Evolutionary conservation across 2,113 vertebrate genomes (phyloP), one percentile per base, ranked within the genome.

Genomic region (Cheilinus undulatus): DNA sequence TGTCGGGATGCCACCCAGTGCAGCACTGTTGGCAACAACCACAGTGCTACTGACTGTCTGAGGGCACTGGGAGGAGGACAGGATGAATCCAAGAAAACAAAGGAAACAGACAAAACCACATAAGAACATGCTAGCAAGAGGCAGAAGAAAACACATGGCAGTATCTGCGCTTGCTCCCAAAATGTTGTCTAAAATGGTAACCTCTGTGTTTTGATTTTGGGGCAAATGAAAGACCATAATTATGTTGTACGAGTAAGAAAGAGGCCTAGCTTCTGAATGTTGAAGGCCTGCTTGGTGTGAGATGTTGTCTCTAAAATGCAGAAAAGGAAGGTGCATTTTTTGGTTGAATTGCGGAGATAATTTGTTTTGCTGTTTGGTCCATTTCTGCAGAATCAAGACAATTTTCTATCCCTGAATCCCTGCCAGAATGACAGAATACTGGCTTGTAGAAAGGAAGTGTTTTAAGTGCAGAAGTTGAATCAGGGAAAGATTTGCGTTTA

Each of bases 1-100:
- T 76, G 81, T 63, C 32, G 63, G 48, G 73, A 89, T 91, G 85
- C 89, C 88, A 85, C 85, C 88, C 86, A 88, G 82, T 42, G 76
- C 76, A 76, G 49, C 68, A 71, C 70, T 79, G 83, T 58, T 78
- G 81, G 73, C 82, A 38, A 83, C 71, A 63, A 78, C 78, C 69
- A 28, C 82, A 65, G 54, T 20, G 50, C 76, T 72, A 76, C 85
- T 19, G n/a, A 68, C 73, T 71, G 85, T 85, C 69, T 85, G 62
- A 78, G 71, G 71, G 70, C 58, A 82, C 68, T 52, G 42, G 66
- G 34, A 14, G 64, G 42, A 62, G 26, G 36, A 67, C 34, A 61
- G 43, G 58, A 51, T 24, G 73, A 64, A 34, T 66, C 49, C 43
- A 61, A 59, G 59, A 56, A 76, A 74, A 78, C 72, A 82, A 78